Evolutionary conservation across 2,113 vertebrate species (phyloP).

Genomic region (Ailuropoda melanoleuca): DNA sequence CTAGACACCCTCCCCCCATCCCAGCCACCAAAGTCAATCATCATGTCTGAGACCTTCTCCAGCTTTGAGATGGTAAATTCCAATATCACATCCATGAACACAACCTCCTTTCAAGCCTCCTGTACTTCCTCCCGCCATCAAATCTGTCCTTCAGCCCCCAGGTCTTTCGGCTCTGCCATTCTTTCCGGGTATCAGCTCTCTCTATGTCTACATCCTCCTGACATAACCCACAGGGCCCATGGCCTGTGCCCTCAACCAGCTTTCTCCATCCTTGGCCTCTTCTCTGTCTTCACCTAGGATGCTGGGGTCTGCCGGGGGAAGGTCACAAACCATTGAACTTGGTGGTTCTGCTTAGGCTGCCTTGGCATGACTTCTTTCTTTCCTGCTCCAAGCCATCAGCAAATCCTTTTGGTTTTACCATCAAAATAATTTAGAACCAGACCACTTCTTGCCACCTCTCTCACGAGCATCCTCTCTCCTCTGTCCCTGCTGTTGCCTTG

Average conservation of each 20-base stretch:
- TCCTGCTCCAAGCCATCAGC: background rate
- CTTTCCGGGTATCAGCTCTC: no score
- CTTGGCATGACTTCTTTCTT: background rate
- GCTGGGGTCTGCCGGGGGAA: no score
- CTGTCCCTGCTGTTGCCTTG: background rate
- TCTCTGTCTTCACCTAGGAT: background rate
- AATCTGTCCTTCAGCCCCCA: background rate
- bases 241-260: fast-evolving
- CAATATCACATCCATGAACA: background rate
- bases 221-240: fast-evolving
- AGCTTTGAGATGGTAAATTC: background rate
- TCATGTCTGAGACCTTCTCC: background rate
- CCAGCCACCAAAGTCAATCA: no score
- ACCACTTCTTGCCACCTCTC: background rate
- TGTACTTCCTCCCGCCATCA: background rate
- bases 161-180: fast-evolving
- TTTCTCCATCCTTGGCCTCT: background rate
- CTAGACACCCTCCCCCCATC: background rate
- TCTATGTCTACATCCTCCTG: background rate
- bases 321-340: background rate
- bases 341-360: fast-evolving
- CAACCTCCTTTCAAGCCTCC: background rate
- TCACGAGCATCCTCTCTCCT: background rate
- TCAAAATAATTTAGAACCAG: background rate
- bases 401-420: background rate